Conservation (phyloP, 2,113 vertebrate species). For the Rhinoderma darwinii region DNA sequence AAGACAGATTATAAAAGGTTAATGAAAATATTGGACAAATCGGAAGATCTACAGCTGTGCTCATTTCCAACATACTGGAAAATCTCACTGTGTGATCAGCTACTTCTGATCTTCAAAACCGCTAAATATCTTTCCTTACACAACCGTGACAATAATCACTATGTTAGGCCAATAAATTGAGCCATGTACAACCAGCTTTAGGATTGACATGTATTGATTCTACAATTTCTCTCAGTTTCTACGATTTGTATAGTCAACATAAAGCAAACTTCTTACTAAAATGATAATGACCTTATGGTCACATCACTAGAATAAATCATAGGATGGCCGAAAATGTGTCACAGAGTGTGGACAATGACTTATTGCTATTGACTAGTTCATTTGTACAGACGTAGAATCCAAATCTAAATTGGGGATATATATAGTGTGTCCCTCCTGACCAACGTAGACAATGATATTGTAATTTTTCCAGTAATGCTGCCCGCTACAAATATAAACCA, state of each 20-base stretch:
- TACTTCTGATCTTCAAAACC: too few relatives aligned
- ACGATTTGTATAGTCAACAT: too few relatives aligned
- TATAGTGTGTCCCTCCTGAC: not conserved
- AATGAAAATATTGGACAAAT: not conserved
- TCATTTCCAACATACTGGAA: not conserved
- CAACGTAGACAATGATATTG: not conserved
- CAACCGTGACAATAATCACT: not conserved
- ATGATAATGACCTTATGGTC: not conserved
- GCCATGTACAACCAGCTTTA: not conserved
- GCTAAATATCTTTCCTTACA: not conserved
- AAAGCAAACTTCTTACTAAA: too few relatives aligned
- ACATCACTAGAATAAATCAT: slow-evolving; percentile 34
- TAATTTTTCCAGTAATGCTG: not conserved
- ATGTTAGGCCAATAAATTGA: not conserved
- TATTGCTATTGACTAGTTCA: slow-evolving; percentile 35
- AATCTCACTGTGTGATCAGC: not conserved
- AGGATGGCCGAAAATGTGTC: not conserved
- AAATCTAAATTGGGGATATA: not conserved
- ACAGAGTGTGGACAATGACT: slow-evolving; percentile 58
- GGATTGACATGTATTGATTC: not conserved
- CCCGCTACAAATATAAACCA: not conserved
- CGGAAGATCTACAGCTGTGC: not conserved
- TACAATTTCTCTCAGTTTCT: not conserved
- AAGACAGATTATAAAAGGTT: not conserved
- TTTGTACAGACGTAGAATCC: not conserved